phyloP scores from a whole-genome alignment of 2,113 vertebrate genomes.

The Oncorhynchus clarkii region DNA sequence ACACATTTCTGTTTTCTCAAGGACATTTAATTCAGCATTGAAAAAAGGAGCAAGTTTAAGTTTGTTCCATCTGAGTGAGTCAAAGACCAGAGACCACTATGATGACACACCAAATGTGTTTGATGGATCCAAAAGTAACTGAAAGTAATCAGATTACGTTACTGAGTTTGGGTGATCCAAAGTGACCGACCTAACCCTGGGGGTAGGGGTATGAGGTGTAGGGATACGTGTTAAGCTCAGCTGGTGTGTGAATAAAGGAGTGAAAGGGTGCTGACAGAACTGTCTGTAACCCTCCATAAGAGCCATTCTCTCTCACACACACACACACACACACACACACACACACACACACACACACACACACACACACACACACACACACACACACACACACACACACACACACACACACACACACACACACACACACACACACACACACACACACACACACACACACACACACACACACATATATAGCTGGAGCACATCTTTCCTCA shows the following conservation, averaged over 20 bases:
- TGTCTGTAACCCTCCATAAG: conserved; percentile 7
- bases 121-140: no score
- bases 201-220: neutral
- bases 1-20: no score
- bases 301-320: neutral
- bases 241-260: neutral
- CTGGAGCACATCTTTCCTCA: conserved; percentile 37
- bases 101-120: no score
- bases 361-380: neutral
- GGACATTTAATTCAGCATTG: no score
- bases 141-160: no score
- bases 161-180: no score
- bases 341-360: no score
- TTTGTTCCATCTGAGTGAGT: no score
- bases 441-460: conserved; percentile 8
- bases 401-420: conserved; percentile 14
- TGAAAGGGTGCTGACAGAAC: conserved; percentile 11
- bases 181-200: no score
- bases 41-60: no score
- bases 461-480: neutral
- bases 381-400: neutral
- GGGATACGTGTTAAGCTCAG: conserved; percentile 4
- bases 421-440: conserved; percentile 1
- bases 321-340: no score
- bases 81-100: no score